Percentiles rank a stretch among this genome's conserved stretches.
Conservation (phyloP, 2,888 invertebrate genomes). For the Spisula solida region DNA sequence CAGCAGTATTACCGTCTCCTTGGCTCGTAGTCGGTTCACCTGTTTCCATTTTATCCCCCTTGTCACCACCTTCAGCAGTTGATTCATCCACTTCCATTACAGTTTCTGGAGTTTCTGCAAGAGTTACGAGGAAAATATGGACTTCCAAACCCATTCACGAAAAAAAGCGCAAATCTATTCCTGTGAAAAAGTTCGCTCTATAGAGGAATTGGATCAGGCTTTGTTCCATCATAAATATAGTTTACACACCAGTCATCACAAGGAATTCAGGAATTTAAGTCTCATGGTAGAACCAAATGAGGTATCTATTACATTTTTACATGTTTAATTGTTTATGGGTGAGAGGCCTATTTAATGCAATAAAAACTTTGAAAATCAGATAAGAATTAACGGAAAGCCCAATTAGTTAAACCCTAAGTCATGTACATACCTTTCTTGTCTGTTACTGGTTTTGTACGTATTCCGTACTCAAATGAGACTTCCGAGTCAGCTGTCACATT, state of each 20-base stretch:
- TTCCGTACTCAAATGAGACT: constrained; percentile 85
- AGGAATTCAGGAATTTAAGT: too few relatives aligned
- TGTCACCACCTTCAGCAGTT: not conserved
- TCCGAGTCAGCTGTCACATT: constrained; percentile 83
- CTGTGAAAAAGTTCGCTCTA: too few relatives aligned
- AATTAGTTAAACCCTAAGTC: not conserved
- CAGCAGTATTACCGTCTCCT: not conserved
- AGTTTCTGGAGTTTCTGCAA: not conserved
- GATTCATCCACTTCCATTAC: constrained; percentile 12
- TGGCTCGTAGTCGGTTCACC: not conserved
- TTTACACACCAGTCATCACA: too few relatives aligned
- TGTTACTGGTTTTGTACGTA: constrained; percentile 64
- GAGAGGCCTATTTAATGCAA: too few relatives aligned
- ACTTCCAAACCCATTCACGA: not conserved
- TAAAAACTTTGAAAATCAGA: too few relatives aligned
- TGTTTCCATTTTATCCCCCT: not conserved
- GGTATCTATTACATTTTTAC: too few relatives aligned
- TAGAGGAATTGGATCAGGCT: too few relatives aligned
- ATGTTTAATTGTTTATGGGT: too few relatives aligned
- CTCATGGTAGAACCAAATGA: too few relatives aligned
- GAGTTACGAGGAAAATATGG: not conserved
- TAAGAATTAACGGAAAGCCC: too few relatives aligned
- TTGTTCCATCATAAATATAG: too few relatives aligned
- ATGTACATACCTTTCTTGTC: constrained; percentile 16
- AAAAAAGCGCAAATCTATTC: too few relatives aligned